A percentile compares a stretch with the other conserved stretches of the same genome.
Conservation (phyloP, 2,113 vertebrate species). For the Aramus guarauna region DNA sequence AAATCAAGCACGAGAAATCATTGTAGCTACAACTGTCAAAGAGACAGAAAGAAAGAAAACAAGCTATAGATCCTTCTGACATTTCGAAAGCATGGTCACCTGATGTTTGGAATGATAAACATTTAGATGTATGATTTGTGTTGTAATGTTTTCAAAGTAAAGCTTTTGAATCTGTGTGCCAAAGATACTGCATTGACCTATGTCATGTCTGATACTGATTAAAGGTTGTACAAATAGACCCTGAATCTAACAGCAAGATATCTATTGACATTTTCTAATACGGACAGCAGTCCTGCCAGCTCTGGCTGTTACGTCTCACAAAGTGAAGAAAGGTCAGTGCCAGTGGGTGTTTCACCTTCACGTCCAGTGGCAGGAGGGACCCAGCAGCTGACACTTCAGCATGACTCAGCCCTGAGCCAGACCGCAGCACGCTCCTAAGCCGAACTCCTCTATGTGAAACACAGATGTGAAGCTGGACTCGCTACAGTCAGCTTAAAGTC, state of each 20-base stretch:
- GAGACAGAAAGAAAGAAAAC: not conserved
- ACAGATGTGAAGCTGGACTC: not conserved
- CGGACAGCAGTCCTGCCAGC: not conserved
- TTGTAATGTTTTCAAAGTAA: slow-evolving; percentile 7
- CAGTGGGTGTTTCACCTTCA: not conserved
- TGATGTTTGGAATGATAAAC: slow-evolving; percentile 23
- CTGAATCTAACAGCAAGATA: slow-evolving; percentile 37
- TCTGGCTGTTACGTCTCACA: not conserved
- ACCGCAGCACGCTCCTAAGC: not conserved
- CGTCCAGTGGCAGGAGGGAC: not conserved
- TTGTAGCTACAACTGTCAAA: not conserved
- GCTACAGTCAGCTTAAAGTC: not conserved
- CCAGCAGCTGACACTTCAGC: not conserved
- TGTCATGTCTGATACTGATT: slow-evolving; percentile 47
- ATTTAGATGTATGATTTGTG: slow-evolving; percentile 7
- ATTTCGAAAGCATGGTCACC: not conserved
- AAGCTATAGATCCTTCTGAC: not conserved
- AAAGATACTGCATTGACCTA: slow-evolving; percentile 35
- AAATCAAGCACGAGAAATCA: not conserved
- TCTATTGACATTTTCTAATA: slow-evolving; percentile 50
- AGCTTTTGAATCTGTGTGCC: not conserved
- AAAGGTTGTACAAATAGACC: slow-evolving; percentile 51
- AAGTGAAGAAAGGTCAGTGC: slow-evolving; percentile 23
- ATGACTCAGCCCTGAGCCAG: not conserved
- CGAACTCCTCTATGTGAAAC: not conserved